Percentiles rank a stretch among this genome's conserved stretches.
phyloP scores from a whole-genome alignment of 2,797 vertebrate species.

The Scarus forsteni region DNA sequence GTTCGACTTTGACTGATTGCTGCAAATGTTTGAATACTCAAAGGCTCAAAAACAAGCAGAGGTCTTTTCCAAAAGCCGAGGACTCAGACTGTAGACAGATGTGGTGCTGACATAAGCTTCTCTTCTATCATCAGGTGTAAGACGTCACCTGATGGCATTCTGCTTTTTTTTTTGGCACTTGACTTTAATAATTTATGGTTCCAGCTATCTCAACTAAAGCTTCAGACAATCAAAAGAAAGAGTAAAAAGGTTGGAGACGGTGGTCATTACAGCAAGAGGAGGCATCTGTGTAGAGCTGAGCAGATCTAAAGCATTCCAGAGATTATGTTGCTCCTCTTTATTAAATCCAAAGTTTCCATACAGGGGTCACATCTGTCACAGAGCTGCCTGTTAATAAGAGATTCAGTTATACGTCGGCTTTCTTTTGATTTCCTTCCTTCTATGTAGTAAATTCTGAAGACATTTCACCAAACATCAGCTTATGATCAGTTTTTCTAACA shows the following conservation, averaged over 20 bases:
- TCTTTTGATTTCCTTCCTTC: slow-evolving; percentile 38
- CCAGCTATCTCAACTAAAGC: slow-evolving; percentile 64
- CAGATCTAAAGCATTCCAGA: slow-evolving; percentile 68
- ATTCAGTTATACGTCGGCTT: slow-evolving; percentile 52
- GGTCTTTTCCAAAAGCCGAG: slow-evolving; percentile 35
- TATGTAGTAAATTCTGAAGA: slow-evolving; percentile 42
- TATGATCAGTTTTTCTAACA: not conserved
- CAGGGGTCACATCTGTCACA: slow-evolving; percentile 60
- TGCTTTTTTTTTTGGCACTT: slow-evolving; percentile 60
- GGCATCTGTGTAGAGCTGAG: slow-evolving; percentile 33
- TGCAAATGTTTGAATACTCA: slow-evolving; percentile 56
- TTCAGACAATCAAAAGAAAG: slow-evolving; percentile 80
- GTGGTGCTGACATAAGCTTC: slow-evolving; percentile 48
- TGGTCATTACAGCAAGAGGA: slow-evolving; percentile 2
- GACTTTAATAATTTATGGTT: slow-evolving; percentile 51
- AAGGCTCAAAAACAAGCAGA: slow-evolving; percentile 15
- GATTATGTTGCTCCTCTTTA: slow-evolving; percentile 54
- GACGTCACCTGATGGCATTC: slow-evolving; percentile 25
- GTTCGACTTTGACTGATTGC: slow-evolving; percentile 33
- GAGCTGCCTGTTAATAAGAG: slow-evolving; percentile 71
- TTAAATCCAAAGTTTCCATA: slow-evolving; percentile 60
- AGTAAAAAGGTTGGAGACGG: slow-evolving; percentile 3
- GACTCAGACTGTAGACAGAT: slow-evolving; percentile 26
- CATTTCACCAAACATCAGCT: slow-evolving; percentile 20
- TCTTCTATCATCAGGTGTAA: slow-evolving; percentile 35